Evolutionary conservation across 2,797 vertebrate species (phyloP), one percentile per base, ranked within the genome.

Genomic region (Alectoris magna): DNA sequence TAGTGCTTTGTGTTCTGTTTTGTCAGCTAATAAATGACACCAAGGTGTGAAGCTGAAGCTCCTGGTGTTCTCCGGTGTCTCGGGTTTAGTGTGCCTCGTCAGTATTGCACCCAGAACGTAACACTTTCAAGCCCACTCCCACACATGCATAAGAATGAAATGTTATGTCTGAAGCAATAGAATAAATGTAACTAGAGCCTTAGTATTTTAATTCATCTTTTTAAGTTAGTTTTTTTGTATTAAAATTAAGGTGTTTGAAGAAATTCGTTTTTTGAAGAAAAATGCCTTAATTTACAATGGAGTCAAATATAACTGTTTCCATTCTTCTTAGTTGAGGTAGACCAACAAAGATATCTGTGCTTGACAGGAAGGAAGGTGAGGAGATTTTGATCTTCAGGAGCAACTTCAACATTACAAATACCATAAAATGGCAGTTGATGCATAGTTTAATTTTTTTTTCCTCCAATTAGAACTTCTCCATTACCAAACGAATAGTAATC

Each of bases 261-360:
- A 94, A 56, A 88, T 81, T 85, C 2, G 2, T 70, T 94, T 91
- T 95, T 95, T 87, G 93, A 96, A 87, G 58, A 17, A 83, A 91
- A 96, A 92, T 88, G 89, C 58, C 46, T 22, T 85, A 27, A 81
- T 94, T 92, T 97, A 31, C 87, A 95, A 68, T 74, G 76, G 38
- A 91, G 94, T 83, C 89, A 96, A 92, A 95, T 56, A 60, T 69
- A 84, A 80, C 88, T 29, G 85, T 92, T 70, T 76, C 48, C 75
- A 87, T 95, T 81, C 94, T 81, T 75, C 69, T 96, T 88, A 89
- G 75, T 83, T 95, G 84, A 39, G 58, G 89, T 38, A 90, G 77
- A 94, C 90, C 91, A 89, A 87, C 94, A 95, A 96, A 96, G 94
- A 92, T 97, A 95, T 96, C 95, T 89, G 74, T 85, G 74, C 85